Evolutionary conservation across 2,797 vertebrate species (phyloP).

Genomic region (Zalophus californianus): DNA sequence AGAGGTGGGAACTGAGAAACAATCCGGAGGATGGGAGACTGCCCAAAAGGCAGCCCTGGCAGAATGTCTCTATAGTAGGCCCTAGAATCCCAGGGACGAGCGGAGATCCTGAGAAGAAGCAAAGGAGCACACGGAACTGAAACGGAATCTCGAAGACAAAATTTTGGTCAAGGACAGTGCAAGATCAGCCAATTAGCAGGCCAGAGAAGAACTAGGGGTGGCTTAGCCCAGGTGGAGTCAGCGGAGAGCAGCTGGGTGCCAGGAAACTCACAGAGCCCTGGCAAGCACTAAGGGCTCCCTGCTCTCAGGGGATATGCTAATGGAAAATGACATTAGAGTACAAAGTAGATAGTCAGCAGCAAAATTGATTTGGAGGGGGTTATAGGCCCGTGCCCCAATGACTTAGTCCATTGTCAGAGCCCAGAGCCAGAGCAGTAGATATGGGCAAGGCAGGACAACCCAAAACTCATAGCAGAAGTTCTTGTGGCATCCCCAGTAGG

Average conservation of each 20-base stretch:
- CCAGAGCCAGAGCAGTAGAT: background rate
- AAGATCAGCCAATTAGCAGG: background rate
- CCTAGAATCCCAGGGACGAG: background rate
- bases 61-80: background rate
- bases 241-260: background rate
- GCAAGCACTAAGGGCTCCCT: background rate
- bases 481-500: too few relatives aligned
- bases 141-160: background rate
- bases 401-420: background rate
- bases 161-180: background rate
- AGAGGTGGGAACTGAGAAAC: background rate
- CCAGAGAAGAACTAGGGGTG: background rate
- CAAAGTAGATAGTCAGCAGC: background rate
- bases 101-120: background rate
- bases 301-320: background rate
- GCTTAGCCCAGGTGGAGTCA: background rate
- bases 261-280: background rate
- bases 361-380: background rate
- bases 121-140: background rate
- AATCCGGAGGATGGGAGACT: background rate
- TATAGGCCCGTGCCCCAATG: background rate
- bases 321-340: constrained; percentile 1
- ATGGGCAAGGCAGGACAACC: background rate
- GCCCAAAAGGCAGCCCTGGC: background rate
- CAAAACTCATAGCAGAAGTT: background rate